phyloP scores from a whole-genome alignment of 37 sponge, comb jelly and placozoan species.

The Bolinopsis microptera region DNA sequence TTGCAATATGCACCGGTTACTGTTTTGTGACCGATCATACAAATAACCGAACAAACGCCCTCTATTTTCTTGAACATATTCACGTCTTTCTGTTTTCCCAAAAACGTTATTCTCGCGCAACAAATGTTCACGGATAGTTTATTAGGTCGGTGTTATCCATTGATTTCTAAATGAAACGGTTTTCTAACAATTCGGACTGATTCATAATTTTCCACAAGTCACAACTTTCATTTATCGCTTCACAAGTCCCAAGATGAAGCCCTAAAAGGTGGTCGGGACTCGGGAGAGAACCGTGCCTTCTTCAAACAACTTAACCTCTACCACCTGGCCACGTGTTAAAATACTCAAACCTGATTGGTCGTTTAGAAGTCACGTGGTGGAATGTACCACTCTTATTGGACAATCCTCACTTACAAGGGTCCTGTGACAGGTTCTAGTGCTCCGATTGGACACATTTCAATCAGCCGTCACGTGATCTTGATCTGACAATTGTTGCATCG shows the following conservation, averaged over 20 bases:
- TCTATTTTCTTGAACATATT: too few relatives aligned
- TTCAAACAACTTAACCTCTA: not conserved
- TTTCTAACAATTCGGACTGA: too few relatives aligned
- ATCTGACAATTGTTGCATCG: not conserved
- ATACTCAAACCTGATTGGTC: too few relatives aligned
- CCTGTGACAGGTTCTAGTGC: not conserved
- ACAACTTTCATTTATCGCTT: not conserved
- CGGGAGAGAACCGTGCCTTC: not conserved
- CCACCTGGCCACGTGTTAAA: not conserved
- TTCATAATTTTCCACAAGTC: not conserved
- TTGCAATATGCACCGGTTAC: too few relatives aligned
- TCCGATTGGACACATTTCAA: not conserved
- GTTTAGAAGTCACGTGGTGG: not conserved
- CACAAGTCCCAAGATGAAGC: not conserved
- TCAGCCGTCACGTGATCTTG: not conserved
- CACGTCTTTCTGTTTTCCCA: too few relatives aligned
- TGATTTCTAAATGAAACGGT: too few relatives aligned
- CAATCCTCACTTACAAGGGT: not conserved
- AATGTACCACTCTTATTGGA: not conserved
- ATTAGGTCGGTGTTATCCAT: too few relatives aligned
- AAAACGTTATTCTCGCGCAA: too few relatives aligned
- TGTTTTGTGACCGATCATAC: too few relatives aligned
- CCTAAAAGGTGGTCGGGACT: not conserved
- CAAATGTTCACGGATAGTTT: too few relatives aligned
- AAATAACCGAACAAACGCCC: too few relatives aligned